A percentile compares a stretch with the other conserved stretches of the same genome.
These are phyloP conservation scores for Caenorhabditis inopinata DNA, from an alignment of 1,140 invertebrate genomes.

Conservation along the genomic window DNA sequence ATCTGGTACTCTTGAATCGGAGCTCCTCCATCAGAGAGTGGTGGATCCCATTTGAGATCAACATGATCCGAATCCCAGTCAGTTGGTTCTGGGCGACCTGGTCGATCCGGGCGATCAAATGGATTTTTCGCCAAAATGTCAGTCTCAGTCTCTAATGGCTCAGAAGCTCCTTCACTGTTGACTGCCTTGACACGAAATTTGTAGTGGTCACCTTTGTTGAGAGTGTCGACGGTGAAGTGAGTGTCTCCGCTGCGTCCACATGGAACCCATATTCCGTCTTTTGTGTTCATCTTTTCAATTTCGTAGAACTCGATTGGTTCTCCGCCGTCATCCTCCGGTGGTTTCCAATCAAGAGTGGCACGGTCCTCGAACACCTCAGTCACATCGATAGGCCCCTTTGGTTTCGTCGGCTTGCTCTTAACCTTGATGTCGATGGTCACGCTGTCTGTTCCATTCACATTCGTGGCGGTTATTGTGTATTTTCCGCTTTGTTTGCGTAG, in stretches of 20 bases:
- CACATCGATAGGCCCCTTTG: slow-evolving; percentile 79
- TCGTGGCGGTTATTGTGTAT: slow-evolving; percentile 77
- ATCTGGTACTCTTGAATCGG: slow-evolving; percentile 91
- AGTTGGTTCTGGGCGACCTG: slow-evolving; percentile 83
- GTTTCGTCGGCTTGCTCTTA: slow-evolving; percentile 73
- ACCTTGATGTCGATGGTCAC: slow-evolving; percentile 70
- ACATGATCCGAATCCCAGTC: slow-evolving; percentile 85
- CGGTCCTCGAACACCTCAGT: slow-evolving; percentile 89
- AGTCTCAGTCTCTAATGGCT: slow-evolving; percentile 83
- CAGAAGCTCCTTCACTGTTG: slow-evolving; percentile 89
- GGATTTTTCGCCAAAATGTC: slow-evolving; percentile 92
- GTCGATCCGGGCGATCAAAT: slow-evolving; percentile 77
- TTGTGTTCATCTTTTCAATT: slow-evolving; percentile 61
- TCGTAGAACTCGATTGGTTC: slow-evolving; percentile 74
- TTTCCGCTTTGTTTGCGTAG: slow-evolving; percentile 81
- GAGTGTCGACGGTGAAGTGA: slow-evolving; percentile 64
- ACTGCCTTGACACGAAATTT: slow-evolving; percentile 96
- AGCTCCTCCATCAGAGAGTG: slow-evolving; percentile 83
- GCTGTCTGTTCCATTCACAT: slow-evolving; percentile 58
- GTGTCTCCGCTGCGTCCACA: slow-evolving; percentile 58
- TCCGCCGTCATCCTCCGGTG: slow-evolving; percentile 89
- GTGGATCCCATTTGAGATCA: slow-evolving; percentile 86
- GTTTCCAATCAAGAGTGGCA: slow-evolving; percentile 90
- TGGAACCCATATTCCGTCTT: slow-evolving; percentile 65
- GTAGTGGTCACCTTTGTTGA: slow-evolving; percentile 72